Evolutionary conservation across 2,113 vertebrate species (phyloP).

Genomic region (Scophthalmus maximus): DNA sequence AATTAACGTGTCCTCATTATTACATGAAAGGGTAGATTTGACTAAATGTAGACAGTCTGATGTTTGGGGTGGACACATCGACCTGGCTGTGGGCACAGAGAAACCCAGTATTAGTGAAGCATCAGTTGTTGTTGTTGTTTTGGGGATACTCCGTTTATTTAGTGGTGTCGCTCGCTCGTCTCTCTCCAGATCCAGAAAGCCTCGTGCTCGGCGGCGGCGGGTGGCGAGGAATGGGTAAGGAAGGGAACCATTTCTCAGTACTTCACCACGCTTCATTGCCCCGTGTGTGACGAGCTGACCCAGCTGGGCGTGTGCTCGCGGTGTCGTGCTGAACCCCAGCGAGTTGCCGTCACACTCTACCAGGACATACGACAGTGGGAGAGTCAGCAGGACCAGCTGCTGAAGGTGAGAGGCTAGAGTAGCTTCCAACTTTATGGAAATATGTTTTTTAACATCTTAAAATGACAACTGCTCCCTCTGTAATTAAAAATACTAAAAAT

Average conservation of each 20-base stretch:
- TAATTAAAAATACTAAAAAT: too few relatives aligned
- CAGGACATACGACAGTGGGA: constrained; percentile 93
- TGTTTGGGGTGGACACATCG: neutral
- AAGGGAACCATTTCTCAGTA: constrained; percentile 98
- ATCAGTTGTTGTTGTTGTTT: neutral
- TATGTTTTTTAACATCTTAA: too few relatives aligned
- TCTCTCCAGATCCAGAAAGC: constrained; percentile 90
- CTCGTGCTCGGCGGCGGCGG: constrained; percentile 77
- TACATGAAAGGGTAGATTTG: too few relatives aligned
- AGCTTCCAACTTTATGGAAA: too few relatives aligned
- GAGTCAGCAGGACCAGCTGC: constrained; percentile 89
- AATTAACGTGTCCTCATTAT: too few relatives aligned
- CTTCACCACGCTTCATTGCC: constrained; percentile 96
- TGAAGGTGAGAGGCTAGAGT: constrained; percentile 84
- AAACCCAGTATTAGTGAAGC: neutral
- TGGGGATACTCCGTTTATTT: too few relatives aligned
- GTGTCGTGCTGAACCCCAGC: constrained; percentile 92
- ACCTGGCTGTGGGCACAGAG: too few relatives aligned
- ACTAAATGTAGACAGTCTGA: neutral
- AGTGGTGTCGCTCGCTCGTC: neutral
- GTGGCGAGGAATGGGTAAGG: constrained; percentile 82
- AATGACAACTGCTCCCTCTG: too few relatives aligned
- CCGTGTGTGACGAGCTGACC: constrained; percentile 94
- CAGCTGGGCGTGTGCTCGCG: constrained; percentile 92
- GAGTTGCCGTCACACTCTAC: constrained; percentile 89